Evolutionary conservation across 2,888 invertebrate genomes (phyloP), one percentile per base, ranked within the genome.

Genomic region (Polyommatus iphigenia): DNA sequence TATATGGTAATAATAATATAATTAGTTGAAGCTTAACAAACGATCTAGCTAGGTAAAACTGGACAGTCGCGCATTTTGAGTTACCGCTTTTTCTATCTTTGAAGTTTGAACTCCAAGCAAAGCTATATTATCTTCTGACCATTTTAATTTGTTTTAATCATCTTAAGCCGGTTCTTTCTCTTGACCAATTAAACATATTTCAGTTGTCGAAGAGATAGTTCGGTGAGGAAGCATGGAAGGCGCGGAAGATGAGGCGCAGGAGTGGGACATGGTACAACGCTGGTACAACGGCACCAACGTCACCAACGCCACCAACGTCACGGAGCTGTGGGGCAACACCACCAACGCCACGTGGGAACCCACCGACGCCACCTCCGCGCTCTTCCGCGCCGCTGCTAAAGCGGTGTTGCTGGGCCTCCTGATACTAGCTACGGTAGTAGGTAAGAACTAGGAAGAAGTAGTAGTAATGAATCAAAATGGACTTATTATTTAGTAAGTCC

Each of bases 391-490:
- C 86, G 95, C 96, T 78, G 93, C 90, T 82, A 96, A 95, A 82
- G 95, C 95, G 50, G 88, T 95, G 78, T 85, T 95, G 59, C 91
- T 96, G 81, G 96, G 95, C 80, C 88, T 95, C 83, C 94, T 96
- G 80, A 95, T 96, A 82, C 88, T 96, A 82, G 95, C 95, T 79
- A 96, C 96, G 82, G 95, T 96, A 83, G 95, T 96, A 85, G 95
- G 96, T 96, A 87, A 93, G 84, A n/a, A 15, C 13, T 36, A 36
- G 0, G 36, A 36, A 36, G 36, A 36, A 36, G 36, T 36, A 36
- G 8, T 36, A 36, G 36, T 36, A 6, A 6, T 36, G 6, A 36
- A 36, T 36, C 6, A 36, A 36, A 36, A 36, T 36, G 36, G 6
- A 36, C 36, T 36, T 36, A 36, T 6, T 36, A 36, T 6, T 6